Percentiles rank a stretch among this genome's conserved stretches.
Evolutionary conservation across 64 coral and sea anemone species (phyloP).

Genomic region (Actinia equina): DNA sequence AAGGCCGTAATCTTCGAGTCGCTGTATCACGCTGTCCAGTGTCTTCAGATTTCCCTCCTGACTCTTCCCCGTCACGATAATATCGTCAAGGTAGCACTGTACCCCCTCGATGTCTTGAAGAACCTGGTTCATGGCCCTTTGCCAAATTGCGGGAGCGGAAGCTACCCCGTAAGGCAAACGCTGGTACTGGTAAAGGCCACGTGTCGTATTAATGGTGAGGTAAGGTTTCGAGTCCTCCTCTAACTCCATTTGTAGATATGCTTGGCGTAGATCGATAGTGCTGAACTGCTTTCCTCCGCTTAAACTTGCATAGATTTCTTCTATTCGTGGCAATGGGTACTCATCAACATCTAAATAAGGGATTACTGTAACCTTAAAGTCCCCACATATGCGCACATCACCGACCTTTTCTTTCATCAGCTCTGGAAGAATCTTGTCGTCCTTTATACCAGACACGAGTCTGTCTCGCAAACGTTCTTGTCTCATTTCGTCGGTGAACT

Average conservation of each 20-base stretch:
- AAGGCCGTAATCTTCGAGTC: constrained; percentile 26
- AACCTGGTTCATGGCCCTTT: constrained; percentile 33
- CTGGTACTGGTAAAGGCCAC: constrained; percentile 20
- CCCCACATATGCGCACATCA: constrained; percentile 14
- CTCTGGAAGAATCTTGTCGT: neutral
- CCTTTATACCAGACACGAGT: constrained; percentile 9
- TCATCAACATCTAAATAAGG: constrained; percentile 19
- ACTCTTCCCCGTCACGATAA: constrained; percentile 5
- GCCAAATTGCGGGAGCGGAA: constrained; percentile 28
- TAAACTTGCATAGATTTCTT: constrained; percentile 25
- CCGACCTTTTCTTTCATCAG: constrained; percentile 8
- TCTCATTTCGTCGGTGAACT: constrained; percentile 39
- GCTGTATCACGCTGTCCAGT: neutral
- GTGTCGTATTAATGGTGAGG: constrained; percentile 16
- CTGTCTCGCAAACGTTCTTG: constrained; percentile 8
- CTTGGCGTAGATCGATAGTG: neutral
- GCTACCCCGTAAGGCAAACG: constrained; percentile 21
- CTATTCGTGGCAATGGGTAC: constrained; percentile 18
- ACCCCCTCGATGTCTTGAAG: constrained; percentile 1
- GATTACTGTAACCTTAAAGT: constrained; percentile 33
- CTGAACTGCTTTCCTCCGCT: constrained; percentile 11
- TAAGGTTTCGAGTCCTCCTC: constrained; percentile 13
- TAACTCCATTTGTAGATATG: constrained; percentile 38
- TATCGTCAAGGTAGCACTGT: constrained; percentile 37
- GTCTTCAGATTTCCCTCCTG: neutral